Conservation (phyloP, 2,797 vertebrate species). For the Chaunax sp. region DNA sequence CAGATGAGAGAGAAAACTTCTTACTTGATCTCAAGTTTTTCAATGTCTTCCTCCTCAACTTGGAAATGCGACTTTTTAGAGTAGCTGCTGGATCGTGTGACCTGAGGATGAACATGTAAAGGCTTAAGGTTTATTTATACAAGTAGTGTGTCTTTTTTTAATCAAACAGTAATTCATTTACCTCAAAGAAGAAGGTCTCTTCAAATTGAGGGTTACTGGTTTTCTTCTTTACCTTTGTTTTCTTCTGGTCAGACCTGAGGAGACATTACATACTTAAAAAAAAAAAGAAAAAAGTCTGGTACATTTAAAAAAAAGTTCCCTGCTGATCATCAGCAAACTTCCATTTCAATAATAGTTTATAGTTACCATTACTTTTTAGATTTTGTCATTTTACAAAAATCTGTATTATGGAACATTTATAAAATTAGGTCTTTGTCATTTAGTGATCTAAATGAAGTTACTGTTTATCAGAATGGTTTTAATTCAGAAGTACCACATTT, state of each 20-base stretch:
- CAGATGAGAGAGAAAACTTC: conserved; percentile 35
- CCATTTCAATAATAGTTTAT: background rate
- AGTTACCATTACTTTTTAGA: background rate
- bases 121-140: conserved; percentile 4
- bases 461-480: no score
- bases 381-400: background rate
- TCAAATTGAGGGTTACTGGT: conserved; percentile 98
- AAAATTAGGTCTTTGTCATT: background rate
- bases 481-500: no score
- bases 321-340: background rate
- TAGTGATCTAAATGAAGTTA: no score
- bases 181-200: conserved; percentile 98
- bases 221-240: conserved; percentile 99
- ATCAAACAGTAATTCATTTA: conserved; percentile 58
- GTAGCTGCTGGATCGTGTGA: conserved; percentile 95
- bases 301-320: no score
- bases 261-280: background rate
- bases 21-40: conserved; percentile 97
- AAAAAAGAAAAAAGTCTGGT: background rate
- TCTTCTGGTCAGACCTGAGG: conserved; percentile 95
- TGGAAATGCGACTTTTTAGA: conserved; percentile 96
- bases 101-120: conserved; percentile 79
- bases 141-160: background rate
- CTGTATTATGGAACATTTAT: background rate
- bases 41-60: conserved; percentile 98